These are phyloP conservation scores for Meiosimyza platycephala DNA, from an alignment of 2,888 invertebrate genomes.

Conservation along the genomic window DNA sequence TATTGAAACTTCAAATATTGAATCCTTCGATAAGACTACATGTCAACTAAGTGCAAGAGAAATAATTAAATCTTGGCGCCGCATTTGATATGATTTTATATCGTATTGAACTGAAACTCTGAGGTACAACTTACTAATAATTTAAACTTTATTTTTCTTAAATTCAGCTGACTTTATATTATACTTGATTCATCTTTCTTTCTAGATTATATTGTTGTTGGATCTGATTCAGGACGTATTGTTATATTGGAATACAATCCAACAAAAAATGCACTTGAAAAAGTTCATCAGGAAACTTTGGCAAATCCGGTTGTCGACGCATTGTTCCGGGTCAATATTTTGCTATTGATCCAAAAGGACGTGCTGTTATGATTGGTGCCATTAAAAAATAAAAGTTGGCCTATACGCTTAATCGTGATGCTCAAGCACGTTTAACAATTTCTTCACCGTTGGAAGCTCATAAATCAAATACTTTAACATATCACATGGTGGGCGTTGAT, in stretches of 20 bases:
- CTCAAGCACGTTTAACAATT: conserved; percentile 96
- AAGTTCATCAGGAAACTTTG: conserved; percentile 99
- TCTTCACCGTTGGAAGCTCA: conserved; percentile 99
- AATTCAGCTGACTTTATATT: neutral
- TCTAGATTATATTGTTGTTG: conserved; percentile 96
- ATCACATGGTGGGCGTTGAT: conserved; percentile 98
- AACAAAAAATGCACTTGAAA: conserved; percentile 92
- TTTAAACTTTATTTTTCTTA: neutral
- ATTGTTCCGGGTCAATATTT: conserved; percentile 99
- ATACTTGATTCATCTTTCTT: conserved; percentile 39
- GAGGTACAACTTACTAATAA: conserved; percentile 55
- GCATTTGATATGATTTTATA: conserved; percentile 65
- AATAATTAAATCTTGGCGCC: conserved; percentile 59
- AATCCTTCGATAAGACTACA: conserved; percentile 53
- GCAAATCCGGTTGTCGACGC: conserved; percentile 97
- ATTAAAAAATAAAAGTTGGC: conserved; percentile 99
- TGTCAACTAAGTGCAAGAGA: conserved; percentile 61
- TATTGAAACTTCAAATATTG: conserved; percentile 53
- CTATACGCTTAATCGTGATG: conserved; percentile 98
- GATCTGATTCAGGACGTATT: conserved; percentile 98
- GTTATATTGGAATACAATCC: conserved; percentile 96
- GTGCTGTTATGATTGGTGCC: conserved; percentile 99
- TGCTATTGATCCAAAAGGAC: conserved; percentile 97
- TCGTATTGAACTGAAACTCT: conserved; percentile 66
- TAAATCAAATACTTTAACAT: conserved; percentile 98